Evolutionary conservation across 2,888 invertebrate species (phyloP).

Genomic region (Coelogynopora nodosa): DNA sequence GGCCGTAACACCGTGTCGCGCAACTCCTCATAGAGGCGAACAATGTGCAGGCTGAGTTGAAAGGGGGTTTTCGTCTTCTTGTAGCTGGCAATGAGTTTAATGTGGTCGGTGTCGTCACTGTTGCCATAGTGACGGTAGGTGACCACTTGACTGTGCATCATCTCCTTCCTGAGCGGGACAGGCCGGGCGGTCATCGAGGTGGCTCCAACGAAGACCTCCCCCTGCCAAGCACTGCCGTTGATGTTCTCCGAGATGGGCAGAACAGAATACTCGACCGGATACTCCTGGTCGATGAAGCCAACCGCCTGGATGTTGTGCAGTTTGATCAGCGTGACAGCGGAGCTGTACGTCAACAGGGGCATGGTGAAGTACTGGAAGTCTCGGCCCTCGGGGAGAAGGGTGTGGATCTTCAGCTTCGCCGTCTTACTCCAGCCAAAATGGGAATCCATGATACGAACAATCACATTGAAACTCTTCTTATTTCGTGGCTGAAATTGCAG

Average conservation of each 20-base stretch:
- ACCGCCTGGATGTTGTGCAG: conserved; percentile 33
- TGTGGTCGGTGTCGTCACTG: not conserved
- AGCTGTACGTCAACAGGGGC: conserved; percentile 32
- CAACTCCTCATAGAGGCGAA: not conserved
- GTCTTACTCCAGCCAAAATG: conserved; percentile 23
- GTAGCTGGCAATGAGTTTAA: not conserved
- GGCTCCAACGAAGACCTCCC: not conserved
- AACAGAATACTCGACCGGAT: not conserved
- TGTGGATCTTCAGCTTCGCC: not conserved
- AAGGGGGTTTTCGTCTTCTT: not conserved
- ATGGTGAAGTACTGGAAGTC: conserved; percentile 25
- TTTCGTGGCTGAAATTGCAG: not conserved
- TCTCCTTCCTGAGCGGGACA: not conserved
- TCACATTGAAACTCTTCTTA: not conserved
- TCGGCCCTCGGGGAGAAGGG: not conserved
- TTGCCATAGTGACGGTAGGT: conserved; percentile 23
- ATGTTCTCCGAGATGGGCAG: not conserved
- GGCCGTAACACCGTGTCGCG: not conserved
- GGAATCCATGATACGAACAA: conserved; percentile 9
- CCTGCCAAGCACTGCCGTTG: not conserved
- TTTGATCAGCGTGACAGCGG: not conserved
- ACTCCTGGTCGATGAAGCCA: conserved; percentile 9
- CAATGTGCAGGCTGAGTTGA: conserved; percentile 20
- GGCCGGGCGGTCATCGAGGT: conserved; percentile 2
- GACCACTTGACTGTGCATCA: not conserved